Evolutionary conservation across 1,140 invertebrate genomes (phyloP).

Genomic region (Aplysia californica): DNA sequence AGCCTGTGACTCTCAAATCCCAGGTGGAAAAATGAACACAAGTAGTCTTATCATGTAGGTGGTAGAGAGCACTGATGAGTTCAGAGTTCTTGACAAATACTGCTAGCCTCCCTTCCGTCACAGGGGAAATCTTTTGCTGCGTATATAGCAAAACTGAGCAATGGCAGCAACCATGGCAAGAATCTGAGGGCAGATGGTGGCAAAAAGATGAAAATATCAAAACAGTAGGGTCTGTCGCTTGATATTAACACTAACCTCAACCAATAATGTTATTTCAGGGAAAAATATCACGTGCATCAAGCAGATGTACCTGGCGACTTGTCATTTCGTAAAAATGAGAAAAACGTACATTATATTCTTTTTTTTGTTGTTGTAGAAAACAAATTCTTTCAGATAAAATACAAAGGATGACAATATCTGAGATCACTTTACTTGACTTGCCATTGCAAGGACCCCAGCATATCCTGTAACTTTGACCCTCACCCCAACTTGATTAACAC

Average conservation of each 20-base stretch:
- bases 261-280: background rate
- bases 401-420: too few relatives aligned
- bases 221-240: background rate
- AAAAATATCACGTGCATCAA: background rate
- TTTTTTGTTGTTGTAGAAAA: too few relatives aligned
- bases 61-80: too few relatives aligned
- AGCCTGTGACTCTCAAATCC: too few relatives aligned
- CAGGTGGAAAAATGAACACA: too few relatives aligned
- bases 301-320: background rate
- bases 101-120: constrained; percentile 8
- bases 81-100: too few relatives aligned
- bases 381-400: too few relatives aligned
- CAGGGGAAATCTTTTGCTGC: constrained; percentile 38
- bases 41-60: too few relatives aligned
- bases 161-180: constrained; percentile 41
- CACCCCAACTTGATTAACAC: too few relatives aligned
- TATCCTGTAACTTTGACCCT: too few relatives aligned
- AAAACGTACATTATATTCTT: background rate
- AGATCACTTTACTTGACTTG: too few relatives aligned
- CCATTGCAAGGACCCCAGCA: too few relatives aligned
- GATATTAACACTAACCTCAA: background rate
- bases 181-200: constrained; percentile 34
- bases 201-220: background rate
- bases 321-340: background rate
- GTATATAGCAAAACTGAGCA: constrained; percentile 39